Base-by-base conservation (phyloP, 2,797 vertebrate species). In the Gallirallus australis region DNA sequence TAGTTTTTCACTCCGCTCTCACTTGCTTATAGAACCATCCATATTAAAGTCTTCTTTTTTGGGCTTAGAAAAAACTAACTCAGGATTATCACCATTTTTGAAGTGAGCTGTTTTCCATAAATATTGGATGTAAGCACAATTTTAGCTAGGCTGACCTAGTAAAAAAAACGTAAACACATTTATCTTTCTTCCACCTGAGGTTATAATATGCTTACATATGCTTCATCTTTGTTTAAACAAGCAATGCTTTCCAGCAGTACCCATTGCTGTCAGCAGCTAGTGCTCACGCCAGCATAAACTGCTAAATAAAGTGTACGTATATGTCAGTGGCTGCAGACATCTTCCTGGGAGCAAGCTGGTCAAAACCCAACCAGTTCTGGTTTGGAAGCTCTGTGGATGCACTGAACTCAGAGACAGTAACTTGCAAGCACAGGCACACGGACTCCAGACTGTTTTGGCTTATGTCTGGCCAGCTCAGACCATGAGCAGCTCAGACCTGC, bases 401-500 rank as follows among this genome's bases (percentile, higher is more conserved):
- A 19, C 15, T 40, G n/a, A 77, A 33, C 42, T 63, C 9, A 48
- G 64, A 33, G 37, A 71, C 24, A 35, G 68, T 40, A 40, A 52
- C 0, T 0, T 60, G n/a, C 30, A 52, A 33, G 35, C n/a, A 61
- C n/a, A 57, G 50, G 50, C 39, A 56, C 25, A 35, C 1, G 5
- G 35, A 39, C 25, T 64, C 39, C 60, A 53, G 33, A 2, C 31
- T 78, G 15, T 8, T 72, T 6, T 25, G 86, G 52, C 25, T 54
- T 31, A 15, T 2, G 19, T 11, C 35, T 71, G 78, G 60, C 8
- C 60, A 45, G 59, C 35, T 68, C 37, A n/a, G 64, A 33, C 12
- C 59, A 48, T 3, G 17, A 87, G 42, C 37, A 61, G 40, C 53
- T 56, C 52, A 1, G 40, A 25, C 12, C 52, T 84, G 48, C 75